These are phyloP conservation scores for Drosophila prolongata DNA, from an alignment of 2,888 invertebrate genomes.

Conservation along the genomic window DNA sequence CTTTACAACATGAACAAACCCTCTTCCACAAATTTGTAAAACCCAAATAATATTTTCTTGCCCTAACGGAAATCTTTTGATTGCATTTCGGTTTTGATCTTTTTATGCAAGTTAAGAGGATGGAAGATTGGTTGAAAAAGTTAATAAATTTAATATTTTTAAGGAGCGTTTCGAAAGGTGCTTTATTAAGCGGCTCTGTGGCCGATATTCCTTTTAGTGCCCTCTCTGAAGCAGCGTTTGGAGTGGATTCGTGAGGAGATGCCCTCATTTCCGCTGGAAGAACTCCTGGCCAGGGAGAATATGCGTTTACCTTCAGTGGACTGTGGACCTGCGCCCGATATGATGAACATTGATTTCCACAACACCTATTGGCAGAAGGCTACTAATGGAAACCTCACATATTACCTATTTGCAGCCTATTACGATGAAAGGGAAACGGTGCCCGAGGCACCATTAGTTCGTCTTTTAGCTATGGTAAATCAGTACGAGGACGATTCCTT, in stretches of 20 bases:
- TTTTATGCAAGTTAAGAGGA: too few species aligned
- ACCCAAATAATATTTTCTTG: too few species aligned
- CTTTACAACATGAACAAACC: too few species aligned
- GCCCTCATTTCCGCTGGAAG: constrained; percentile 60
- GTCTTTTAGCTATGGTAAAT: constrained; percentile 94
- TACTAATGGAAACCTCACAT: constrained; percentile 90
- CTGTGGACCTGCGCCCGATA: constrained; percentile 86
- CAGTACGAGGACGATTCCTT: constrained; percentile 88
- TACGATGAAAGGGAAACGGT: constrained; percentile 91
- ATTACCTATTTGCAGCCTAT: constrained; percentile 95
- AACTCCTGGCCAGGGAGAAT: constrained; percentile 21
- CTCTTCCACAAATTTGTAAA: too few species aligned
- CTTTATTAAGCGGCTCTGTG: too few species aligned
- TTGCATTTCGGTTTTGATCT: too few species aligned
- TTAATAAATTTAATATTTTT: too few species aligned
- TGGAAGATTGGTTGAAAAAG: too few species aligned
- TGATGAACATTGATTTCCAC: constrained; percentile 94
- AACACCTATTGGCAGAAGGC: constrained; percentile 96
- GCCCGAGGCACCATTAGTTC: constrained; percentile 91
- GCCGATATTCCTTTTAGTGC: not conserved
- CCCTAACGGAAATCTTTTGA: too few species aligned
- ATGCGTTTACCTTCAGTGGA: not conserved
- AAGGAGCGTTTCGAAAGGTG: too few species aligned
- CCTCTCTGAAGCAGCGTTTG: constrained; percentile 39
- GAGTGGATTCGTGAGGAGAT: constrained; percentile 53